Evolutionary conservation across 1,140 invertebrate genomes (phyloP).

Genomic region (Phortica variegata): DNA sequence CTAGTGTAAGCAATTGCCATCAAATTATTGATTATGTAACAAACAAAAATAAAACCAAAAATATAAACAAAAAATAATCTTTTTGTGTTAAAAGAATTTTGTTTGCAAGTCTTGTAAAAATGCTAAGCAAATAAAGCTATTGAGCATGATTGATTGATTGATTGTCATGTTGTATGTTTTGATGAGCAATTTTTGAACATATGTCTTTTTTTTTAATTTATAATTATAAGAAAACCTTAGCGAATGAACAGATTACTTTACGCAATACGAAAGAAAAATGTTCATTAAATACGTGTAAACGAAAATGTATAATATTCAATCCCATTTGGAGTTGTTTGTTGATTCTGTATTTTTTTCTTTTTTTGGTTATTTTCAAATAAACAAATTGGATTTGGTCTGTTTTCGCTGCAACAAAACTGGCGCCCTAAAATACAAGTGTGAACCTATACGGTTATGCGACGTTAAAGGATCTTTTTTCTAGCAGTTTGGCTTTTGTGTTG

Average conservation of each 20-base stretch:
- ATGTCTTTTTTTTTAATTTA: background rate
- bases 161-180: slow-evolving; percentile 7
- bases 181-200: slow-evolving; percentile 1
- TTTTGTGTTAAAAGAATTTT: background rate
- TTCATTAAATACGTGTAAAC: slow-evolving; percentile 59
- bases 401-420: too few species aligned
- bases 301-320: slow-evolving; percentile 60
- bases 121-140: background rate
- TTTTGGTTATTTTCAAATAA: too few species aligned
- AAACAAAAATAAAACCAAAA: too few species aligned
- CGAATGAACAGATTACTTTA: slow-evolving; percentile 52
- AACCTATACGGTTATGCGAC: too few species aligned
- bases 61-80: too few species aligned
- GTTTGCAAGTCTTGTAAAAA: background rate
- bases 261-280: slow-evolving; percentile 47
- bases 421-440: too few species aligned
- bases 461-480: too few species aligned
- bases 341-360: slow-evolving; percentile 23
- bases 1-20: too few species aligned
- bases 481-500: too few species aligned
- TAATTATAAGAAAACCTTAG: slow-evolving; percentile 11
- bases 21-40: too few species aligned
- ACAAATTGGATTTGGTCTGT: too few species aligned
- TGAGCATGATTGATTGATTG: too few species aligned
- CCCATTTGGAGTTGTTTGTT: slow-evolving; percentile 43